Evolutionary conservation across 2,888 invertebrate genomes (phyloP).

Genomic region (Ornithoptera alexandrae): DNA sequence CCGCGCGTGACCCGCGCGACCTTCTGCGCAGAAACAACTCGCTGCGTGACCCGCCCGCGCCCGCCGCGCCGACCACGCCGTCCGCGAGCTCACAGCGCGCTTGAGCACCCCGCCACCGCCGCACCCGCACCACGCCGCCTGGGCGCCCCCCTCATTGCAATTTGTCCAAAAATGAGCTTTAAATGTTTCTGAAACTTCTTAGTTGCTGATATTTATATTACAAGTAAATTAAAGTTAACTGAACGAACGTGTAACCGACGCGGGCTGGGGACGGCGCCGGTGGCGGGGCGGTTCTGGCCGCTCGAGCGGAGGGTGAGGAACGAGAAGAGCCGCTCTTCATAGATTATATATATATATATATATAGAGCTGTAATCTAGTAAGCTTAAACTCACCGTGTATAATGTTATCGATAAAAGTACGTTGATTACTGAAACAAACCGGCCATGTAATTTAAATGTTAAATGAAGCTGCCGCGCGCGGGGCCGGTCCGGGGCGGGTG

Average conservation of each 20-base stretch:
- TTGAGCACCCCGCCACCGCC: slow-evolving; percentile 43
- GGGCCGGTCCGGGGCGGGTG: not conserved
- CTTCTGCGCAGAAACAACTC: slow-evolving; percentile 69
- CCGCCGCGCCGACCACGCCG: slow-evolving; percentile 52
- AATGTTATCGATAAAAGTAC: slow-evolving; percentile 38
- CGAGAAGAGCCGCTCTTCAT: not conserved
- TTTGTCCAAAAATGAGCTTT: too few relatives aligned
- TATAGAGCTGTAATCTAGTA: slow-evolving; percentile 64
- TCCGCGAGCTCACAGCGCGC: slow-evolving; percentile 58
- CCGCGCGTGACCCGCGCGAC: slow-evolving; percentile 61
- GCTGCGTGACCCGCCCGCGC: slow-evolving; percentile 60
- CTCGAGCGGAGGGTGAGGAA: too few relatives aligned
- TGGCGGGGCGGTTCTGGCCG: not conserved
- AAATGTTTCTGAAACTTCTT: too few relatives aligned
- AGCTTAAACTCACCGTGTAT: slow-evolving; percentile 39
- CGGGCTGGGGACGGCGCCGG: not conserved
- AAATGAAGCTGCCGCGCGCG: slow-evolving; percentile 5
- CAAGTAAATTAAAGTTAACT: not conserved
- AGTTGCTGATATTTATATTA: too few relatives aligned
- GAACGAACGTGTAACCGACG: not conserved
- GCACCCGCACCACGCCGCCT: not conserved
- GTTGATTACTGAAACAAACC: slow-evolving; percentile 61
- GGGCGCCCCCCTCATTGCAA: too few relatives aligned
- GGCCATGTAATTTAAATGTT: slow-evolving; percentile 60
- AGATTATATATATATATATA: slow-evolving; percentile 40